These are phyloP conservation scores for Gryllus bimaculatus DNA, from an alignment of 1,140 invertebrate species.

Conservation along the genomic window DNA sequence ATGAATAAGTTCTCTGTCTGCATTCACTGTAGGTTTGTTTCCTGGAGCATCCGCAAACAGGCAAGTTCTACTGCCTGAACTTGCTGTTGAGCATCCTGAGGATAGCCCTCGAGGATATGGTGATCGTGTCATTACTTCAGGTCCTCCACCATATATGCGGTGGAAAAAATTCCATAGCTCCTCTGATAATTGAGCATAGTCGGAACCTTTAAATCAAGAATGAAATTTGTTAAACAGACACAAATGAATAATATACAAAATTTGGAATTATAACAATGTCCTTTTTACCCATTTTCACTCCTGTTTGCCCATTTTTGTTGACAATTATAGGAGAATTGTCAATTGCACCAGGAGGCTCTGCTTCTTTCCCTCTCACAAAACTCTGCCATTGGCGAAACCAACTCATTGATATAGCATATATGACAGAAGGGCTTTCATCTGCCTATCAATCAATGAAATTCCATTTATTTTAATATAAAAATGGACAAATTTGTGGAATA, in stretches of 20 bases:
- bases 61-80: background rate
- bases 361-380: slow-evolving; percentile 67
- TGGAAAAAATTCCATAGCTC: slow-evolving; percentile 79
- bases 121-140: slow-evolving; percentile 53
- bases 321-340: slow-evolving; percentile 63
- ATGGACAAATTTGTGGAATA: background rate
- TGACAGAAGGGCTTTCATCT: slow-evolving; percentile 47
- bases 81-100: too few relatives aligned
- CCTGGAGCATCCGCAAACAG: background rate
- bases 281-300: slow-evolving; percentile 37
- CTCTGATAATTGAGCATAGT: slow-evolving; percentile 74
- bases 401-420: slow-evolving; percentile 75
- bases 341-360: slow-evolving; percentile 74
- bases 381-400: slow-evolving; percentile 88
- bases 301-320: slow-evolving; percentile 44
- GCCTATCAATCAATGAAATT: slow-evolving; percentile 27
- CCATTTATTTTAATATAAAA: slow-evolving; percentile 22
- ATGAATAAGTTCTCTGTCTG: background rate
- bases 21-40: background rate
- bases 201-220: slow-evolving; percentile 44
- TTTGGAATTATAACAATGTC: background rate
- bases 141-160: slow-evolving; percentile 76
- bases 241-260: background rate
- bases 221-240: background rate
- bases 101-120: slow-evolving; percentile 2